Base-by-base conservation (phyloP, 2,888 invertebrate species). In the Drosophila histrio region DNA sequence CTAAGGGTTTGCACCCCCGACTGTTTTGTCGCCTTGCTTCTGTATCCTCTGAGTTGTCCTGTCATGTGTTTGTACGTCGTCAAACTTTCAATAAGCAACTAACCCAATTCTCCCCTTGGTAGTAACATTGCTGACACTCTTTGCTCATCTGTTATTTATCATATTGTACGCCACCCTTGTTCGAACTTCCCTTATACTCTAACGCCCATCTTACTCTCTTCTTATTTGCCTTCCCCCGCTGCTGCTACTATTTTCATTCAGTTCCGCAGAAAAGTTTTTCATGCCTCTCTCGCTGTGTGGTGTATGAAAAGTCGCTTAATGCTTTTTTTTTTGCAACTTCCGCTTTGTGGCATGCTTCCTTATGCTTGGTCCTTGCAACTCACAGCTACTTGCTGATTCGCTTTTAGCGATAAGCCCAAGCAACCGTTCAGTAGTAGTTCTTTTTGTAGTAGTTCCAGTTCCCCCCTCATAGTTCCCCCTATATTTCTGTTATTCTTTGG, bases 141-240 rank as follows among this genome's bases (percentile, higher is more conserved):
- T 65, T 72, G 84, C 87, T 85, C 87, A 87, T 84, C 77, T 72
- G 68, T 87, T 84, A 84, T 84, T 84, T 84, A 85, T 84, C 77
- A 72, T 77, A 72, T 70, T 72, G 68, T 52, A 54, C 41, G 56
- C 64, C 56, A 68, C 58, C 63, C 62, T 62, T 28, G 28, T 59
- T 22, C 38, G 30, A 58, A 21, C 24, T 24, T 21, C 26, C 50
- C 39, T 15, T 56, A 5, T 19, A 36, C 28, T 19, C 32, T 36
- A 11, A 24, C 24, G n/a, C n/a, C 21, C 8, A 21, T 38, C 7
- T 26, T 22, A 3, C 19, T 5, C 68, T 22, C 15, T 4, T 32
- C 22, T 21, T 15, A 19, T 15, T n/a, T 11, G n/a, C 19, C 24
- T 1, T 39, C 3, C 22, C 13, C 8, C 6, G 9, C 11, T 17